A percentile compares a stretch with the other conserved stretches of the same genome.
These are phyloP conservation scores for Drosophila pullipes DNA, from an alignment of 2,888 invertebrate genomes.

Conservation along the genomic window DNA sequence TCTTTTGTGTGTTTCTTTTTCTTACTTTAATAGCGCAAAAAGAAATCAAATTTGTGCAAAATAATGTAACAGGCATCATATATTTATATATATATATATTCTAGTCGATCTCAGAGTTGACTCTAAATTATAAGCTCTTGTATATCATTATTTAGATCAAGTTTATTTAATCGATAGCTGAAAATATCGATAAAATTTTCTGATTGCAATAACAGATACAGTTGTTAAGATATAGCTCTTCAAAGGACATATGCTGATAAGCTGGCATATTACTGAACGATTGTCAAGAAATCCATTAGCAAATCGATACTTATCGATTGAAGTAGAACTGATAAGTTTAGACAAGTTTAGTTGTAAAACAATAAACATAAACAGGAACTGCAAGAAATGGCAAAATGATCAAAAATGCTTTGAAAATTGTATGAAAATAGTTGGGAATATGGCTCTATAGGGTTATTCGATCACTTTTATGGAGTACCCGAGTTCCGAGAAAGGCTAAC, in stretches of 20 bases:
- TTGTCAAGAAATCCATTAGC: not conserved
- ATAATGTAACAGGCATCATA: not conserved
- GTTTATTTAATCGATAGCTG: not conserved
- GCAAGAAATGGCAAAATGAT: not conserved
- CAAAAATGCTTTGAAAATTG: not conserved
- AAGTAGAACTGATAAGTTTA: not conserved
- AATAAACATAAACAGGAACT: not conserved
- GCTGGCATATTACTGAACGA: not conserved
- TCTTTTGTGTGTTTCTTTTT: not conserved
- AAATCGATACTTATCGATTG: not conserved
- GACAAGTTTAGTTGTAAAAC: not conserved
- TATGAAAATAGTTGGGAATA: not conserved
- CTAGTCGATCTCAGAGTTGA: not conserved
- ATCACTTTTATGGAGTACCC: not conserved
- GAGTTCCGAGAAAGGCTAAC: not conserved
- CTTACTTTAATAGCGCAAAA: not conserved
- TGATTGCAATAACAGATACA: not conserved
- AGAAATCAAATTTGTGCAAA: no score
- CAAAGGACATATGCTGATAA: not conserved
- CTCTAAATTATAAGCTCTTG: not conserved
- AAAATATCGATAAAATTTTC: not conserved
- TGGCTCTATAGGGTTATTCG: not conserved
- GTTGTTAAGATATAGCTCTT: not conserved
- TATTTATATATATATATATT: not conserved
- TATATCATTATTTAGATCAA: not conserved